phyloP scores from a whole-genome alignment of 2,797 vertebrate species.

The Triplophysa yarkandensis region DNA sequence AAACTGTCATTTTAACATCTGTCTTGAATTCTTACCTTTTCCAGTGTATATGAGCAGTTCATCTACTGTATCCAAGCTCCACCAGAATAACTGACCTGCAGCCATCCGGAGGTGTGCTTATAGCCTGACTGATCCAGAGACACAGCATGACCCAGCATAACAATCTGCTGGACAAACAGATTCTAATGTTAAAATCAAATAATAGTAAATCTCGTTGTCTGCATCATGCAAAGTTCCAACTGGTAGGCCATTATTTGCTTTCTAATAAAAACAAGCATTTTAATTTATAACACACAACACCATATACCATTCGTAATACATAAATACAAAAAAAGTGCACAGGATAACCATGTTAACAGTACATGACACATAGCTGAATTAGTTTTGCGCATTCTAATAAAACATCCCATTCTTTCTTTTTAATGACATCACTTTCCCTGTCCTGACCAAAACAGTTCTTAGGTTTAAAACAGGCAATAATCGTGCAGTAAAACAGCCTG shows the following conservation, averaged over 20 bases:
- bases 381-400: too few species aligned
- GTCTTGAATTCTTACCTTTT: not conserved
- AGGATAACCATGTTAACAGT: not conserved
- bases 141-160: not conserved
- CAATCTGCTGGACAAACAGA: not conserved
- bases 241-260: too few species aligned
- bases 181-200: not conserved
- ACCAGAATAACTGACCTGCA: not conserved
- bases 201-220: not conserved
- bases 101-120: conserved; percentile 39
- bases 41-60: not conserved
- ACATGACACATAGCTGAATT: too few species aligned
- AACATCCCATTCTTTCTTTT: conserved; percentile 26
- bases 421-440: conserved; percentile 35
- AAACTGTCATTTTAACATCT: too few species aligned
- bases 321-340: not conserved
- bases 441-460: conserved; percentile 39
- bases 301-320: not conserved
- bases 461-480: conserved; percentile 67
- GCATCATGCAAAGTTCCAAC: not conserved
- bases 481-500: conserved; percentile 61
- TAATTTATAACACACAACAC: too few species aligned
- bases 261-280: too few species aligned
- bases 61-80: not conserved
- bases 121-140: not conserved